phyloP scores from a whole-genome alignment of 2,797 vertebrate species.

The Falco columbarius region DNA sequence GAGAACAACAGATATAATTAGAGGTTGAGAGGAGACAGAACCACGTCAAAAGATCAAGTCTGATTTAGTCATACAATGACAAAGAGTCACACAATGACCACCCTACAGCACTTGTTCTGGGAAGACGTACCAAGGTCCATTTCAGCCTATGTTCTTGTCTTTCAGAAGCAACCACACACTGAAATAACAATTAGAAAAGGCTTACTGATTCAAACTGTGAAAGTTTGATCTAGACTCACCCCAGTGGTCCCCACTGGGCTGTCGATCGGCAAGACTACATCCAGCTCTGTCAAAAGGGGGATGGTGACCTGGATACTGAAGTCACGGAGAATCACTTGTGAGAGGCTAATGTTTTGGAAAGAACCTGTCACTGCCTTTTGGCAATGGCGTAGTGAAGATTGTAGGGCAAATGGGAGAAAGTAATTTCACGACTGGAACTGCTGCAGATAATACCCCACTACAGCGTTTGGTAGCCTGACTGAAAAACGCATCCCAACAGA shows the following conservation, averaged over 20 bases:
- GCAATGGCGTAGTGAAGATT: not conserved
- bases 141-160: not conserved
- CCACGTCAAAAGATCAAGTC: slow-evolving; percentile 36
- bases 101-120: not conserved
- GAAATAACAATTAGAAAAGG: not conserved
- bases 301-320: not conserved
- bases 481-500: not conserved
- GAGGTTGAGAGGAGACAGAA: slow-evolving; percentile 30
- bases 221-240: not conserved
- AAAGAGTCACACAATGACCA: not conserved
- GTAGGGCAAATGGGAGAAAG: not conserved
- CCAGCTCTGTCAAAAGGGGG: not conserved
- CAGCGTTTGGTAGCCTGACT: not conserved
- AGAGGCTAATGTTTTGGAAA: not conserved
- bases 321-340: not conserved
- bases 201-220: not conserved
- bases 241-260: not conserved
- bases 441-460: not conserved
- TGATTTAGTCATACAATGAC: not conserved
- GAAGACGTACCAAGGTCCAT: not conserved
- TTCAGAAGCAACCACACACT: not conserved
- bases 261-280: not conserved
- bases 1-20: slow-evolving; percentile 34
- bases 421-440: not conserved
- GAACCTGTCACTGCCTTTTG: not conserved